Evolutionary conservation across 2,888 invertebrate species (phyloP).

Genomic region (Pinctada fucata): DNA sequence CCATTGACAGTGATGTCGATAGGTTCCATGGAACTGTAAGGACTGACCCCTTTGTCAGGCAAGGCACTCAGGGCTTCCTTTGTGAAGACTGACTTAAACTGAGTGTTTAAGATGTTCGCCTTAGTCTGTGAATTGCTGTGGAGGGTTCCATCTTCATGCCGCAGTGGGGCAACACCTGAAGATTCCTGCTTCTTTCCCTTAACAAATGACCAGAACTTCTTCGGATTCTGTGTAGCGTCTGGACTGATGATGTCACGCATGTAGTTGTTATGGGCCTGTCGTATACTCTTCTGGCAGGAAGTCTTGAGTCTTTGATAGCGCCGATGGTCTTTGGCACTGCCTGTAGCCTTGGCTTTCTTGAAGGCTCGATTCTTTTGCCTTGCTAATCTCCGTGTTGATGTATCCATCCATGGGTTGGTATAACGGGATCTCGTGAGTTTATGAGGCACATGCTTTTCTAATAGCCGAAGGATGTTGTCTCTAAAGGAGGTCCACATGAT

Average conservation of each 20-base stretch:
- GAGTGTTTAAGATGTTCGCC: conserved; percentile 6
- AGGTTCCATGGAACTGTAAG: conserved; percentile 9
- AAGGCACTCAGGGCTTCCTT: conserved; percentile 1
- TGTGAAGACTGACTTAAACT: conserved; percentile 10
- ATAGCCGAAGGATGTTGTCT: neutral
- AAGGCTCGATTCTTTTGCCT: conserved; percentile 7
- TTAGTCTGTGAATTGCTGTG: conserved; percentile 10
- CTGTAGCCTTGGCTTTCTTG: conserved; percentile 8
- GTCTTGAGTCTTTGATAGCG: neutral
- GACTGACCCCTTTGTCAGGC: conserved; percentile 7
- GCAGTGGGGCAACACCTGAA: neutral
- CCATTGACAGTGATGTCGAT: conserved; percentile 6
- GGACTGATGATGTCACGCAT: conserved; percentile 7
- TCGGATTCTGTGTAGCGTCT: conserved; percentile 11
- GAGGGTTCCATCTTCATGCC: conserved; percentile 13
- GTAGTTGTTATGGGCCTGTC: conserved; percentile 13
- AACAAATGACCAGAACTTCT: neutral
- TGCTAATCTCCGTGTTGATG: conserved; percentile 2
- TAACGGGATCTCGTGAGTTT: neutral
- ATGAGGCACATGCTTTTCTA: conserved; percentile 5
- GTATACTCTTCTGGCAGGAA: conserved; percentile 4
- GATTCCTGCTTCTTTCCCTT: conserved; percentile 13
- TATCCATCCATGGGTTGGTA: conserved; percentile 3
- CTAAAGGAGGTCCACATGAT: neutral
- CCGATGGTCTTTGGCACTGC: conserved; percentile 5